These are phyloP conservation scores for Auanema freiburgensis DNA, from an alignment of 2,888 invertebrate species.

Conservation along the genomic window DNA sequence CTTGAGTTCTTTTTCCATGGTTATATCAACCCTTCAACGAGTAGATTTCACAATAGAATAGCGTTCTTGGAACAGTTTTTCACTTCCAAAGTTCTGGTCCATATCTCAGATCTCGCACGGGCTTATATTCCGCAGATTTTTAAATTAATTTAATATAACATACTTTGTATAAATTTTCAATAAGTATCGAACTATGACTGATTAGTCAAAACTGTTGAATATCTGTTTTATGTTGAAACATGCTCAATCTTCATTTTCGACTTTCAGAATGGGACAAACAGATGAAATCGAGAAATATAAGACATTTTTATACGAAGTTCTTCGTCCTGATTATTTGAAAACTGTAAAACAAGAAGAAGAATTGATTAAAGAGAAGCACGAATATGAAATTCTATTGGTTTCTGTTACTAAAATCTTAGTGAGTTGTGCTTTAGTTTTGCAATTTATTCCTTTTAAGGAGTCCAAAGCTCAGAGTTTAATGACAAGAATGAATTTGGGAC, in stretches of 20 bases:
- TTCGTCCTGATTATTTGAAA: constrained; percentile 21
- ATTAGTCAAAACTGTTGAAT: not conserved
- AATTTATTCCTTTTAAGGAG: constrained; percentile 18
- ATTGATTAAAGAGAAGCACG: constrained; percentile 22
- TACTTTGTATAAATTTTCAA: too few species aligned
- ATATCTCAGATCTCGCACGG: too few species aligned
- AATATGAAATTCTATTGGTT: constrained; percentile 27
- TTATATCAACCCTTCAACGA: constrained; percentile 43
- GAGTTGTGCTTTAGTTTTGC: not conserved
- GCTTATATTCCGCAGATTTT: too few species aligned
- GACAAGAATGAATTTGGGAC: constrained; percentile 31
- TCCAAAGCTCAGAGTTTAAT: constrained; percentile 11
- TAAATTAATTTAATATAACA: too few species aligned
- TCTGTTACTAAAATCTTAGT: constrained; percentile 21
- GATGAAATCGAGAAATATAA: constrained; percentile 17
- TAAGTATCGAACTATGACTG: too few species aligned
- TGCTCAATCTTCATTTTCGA: not conserved
- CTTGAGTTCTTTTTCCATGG: constrained; percentile 30
- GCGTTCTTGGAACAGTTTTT: not conserved
- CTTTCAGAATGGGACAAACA: not conserved
- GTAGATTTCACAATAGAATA: constrained; percentile 29
- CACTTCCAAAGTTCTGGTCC: too few species aligned
- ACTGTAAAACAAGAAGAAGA: constrained; percentile 16
- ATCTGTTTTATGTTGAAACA: not conserved
- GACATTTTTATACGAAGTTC: constrained; percentile 15